Evolutionary conservation across 2,888 invertebrate species (phyloP).

Genomic region (Nomada ruficornis): DNA sequence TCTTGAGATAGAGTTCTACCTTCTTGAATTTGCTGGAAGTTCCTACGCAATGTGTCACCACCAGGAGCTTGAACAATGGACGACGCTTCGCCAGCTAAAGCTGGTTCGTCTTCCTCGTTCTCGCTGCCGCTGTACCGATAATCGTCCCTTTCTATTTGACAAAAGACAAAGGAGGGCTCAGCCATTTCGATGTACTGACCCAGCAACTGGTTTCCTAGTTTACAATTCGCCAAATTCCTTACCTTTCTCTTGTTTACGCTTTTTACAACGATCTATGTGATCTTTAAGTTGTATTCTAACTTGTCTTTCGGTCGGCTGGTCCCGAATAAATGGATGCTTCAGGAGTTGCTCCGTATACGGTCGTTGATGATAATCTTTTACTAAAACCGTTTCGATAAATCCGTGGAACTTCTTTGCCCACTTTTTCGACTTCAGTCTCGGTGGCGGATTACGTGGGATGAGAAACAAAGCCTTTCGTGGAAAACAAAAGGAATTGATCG

Average conservation of each 20-base stretch:
- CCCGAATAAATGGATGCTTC: conserved; percentile 98
- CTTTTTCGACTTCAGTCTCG: conserved; percentile 98
- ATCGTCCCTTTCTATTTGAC: conserved; percentile 84
- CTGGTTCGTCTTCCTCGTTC: conserved; percentile 97
- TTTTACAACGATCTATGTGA: conserved; percentile 99
- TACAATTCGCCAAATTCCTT: conserved; percentile 14
- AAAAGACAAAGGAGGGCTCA: neutral
- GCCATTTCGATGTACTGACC: neutral
- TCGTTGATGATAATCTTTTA: conserved; percentile 99
- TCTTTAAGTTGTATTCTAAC: conserved; percentile 99
- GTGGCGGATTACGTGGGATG: conserved; percentile 99
- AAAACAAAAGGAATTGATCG: conserved; percentile 21
- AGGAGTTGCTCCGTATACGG: conserved; percentile 99
- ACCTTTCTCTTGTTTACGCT: conserved; percentile 95
- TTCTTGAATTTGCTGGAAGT: conserved; percentile 99
- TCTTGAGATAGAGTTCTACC: conserved; percentile 88
- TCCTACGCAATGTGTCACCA: conserved; percentile 97
- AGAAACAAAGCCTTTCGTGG: conserved; percentile 92
- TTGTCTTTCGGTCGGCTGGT: conserved; percentile 99
- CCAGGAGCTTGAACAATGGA: conserved; percentile 96
- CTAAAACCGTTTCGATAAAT: conserved; percentile 99
- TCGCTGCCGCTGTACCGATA: conserved; percentile 96
- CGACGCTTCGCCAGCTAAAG: conserved; percentile 96
- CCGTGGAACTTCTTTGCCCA: conserved; percentile 99
- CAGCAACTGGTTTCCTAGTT: neutral